These are phyloP conservation scores for Crematogaster levior DNA, from an alignment of 2,888 invertebrate species.

Conservation along the genomic window DNA sequence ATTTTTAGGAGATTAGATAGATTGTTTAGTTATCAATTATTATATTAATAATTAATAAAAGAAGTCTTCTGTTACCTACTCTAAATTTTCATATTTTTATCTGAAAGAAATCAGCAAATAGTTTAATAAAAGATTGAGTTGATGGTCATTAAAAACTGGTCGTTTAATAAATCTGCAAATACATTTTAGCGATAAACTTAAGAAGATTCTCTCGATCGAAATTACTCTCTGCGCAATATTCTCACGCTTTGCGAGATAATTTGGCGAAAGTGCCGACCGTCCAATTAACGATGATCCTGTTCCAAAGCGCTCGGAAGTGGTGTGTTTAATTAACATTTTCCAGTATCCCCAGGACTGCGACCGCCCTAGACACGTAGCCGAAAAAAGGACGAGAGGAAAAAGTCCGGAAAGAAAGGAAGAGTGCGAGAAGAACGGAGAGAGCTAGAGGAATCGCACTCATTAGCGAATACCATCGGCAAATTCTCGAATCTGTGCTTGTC, in stretches of 20 bases:
- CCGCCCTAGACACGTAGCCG: constrained; percentile 76
- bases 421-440: constrained; percentile 17
- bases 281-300: constrained; percentile 79
- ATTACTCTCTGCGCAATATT: constrained; percentile 50
- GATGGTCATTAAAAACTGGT: constrained; percentile 1
- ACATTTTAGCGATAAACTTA: not conserved
- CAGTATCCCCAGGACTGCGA: constrained; percentile 58
- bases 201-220: constrained; percentile 19
- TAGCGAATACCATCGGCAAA: constrained; percentile 84
- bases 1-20: not conserved
- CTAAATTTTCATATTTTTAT: not conserved
- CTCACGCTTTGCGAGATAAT: constrained; percentile 63
- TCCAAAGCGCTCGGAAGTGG: constrained; percentile 64
- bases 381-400: constrained; percentile 49
- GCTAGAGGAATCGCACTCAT: constrained; percentile 77
- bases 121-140: not conserved
- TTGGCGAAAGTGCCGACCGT: constrained; percentile 54
- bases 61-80: too few relatives aligned
- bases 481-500: constrained; percentile 74
- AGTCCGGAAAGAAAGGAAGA: not conserved
- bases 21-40: not conserved
- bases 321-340: constrained; percentile 85
- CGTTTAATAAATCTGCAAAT: constrained; percentile 14
- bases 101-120: not conserved
- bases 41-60: not conserved